Evolutionary conservation across 2,113 vertebrate genomes (phyloP).

Genomic region (Xiphophorus hellerii): DNA sequence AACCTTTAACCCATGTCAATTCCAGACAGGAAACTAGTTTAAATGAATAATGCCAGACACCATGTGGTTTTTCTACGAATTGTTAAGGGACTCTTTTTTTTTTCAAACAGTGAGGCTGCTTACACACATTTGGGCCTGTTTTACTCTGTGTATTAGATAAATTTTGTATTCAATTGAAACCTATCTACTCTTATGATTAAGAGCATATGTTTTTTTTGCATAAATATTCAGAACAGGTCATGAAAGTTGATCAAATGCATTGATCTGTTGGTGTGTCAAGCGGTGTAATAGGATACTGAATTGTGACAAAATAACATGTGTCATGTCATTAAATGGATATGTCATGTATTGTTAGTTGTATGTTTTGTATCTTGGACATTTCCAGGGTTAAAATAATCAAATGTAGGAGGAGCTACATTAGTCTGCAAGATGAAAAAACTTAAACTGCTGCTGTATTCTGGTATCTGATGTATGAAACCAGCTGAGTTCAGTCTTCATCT

Average conservation of each 20-base stretch:
- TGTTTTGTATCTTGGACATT: neutral
- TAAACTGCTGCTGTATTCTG: constrained; percentile 5
- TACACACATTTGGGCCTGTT: too few relatives aligned
- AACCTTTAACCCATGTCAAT: neutral
- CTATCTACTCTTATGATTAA: neutral
- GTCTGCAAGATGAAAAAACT: neutral
- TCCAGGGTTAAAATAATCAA: neutral
- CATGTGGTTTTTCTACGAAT: neutral
- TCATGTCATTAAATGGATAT: neutral
- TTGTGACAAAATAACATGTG: neutral
- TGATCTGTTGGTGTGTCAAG: neutral
- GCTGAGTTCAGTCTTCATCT: constrained; percentile 53
- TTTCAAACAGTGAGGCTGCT: too few relatives aligned
- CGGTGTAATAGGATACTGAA: neutral
- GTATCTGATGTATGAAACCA: constrained; percentile 9
- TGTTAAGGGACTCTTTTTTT: neutral
- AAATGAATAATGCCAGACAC: neutral
- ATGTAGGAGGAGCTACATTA: neutral
- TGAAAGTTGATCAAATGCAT: neutral
- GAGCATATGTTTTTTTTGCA: neutral
- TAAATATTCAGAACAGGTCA: neutral
- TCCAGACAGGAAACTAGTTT: neutral
- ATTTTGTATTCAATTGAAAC: neutral
- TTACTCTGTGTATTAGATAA: too few relatives aligned
- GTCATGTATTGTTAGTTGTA: neutral